These are phyloP conservation scores for Dermatemys mawii DNA, from an alignment of 2,113 vertebrate species.

Conservation along the genomic window DNA sequence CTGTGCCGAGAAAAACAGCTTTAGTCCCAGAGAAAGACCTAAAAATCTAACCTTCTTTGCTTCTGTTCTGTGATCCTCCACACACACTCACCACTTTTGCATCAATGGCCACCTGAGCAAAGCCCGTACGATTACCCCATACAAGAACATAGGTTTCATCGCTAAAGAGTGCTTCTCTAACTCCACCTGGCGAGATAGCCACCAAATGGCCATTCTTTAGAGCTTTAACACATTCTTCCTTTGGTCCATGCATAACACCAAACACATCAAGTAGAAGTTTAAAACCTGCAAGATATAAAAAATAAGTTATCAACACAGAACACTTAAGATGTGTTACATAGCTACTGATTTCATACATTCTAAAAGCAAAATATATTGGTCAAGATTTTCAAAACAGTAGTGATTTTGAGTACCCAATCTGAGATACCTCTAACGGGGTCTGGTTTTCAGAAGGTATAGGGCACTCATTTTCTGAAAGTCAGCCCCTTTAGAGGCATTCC, in stretches of 20 bases:
- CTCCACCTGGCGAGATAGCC: slow-evolving; percentile 92
- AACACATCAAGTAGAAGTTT: slow-evolving; percentile 91
- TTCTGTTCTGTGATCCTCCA: neutral
- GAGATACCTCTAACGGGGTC: neutral
- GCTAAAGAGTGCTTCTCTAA: slow-evolving; percentile 93
- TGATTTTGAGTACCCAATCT: neutral
- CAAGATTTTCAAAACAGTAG: neutral
- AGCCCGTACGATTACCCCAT: slow-evolving; percentile 92
- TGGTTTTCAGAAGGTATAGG: neutral
- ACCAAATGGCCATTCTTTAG: slow-evolving; percentile 86
- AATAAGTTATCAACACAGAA: neutral
- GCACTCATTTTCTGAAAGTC: neutral
- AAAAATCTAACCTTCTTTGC: neutral
- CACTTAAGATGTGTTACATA: neutral
- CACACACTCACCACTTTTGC: slow-evolving; percentile 88
- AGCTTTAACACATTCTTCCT: slow-evolving; percentile 91
- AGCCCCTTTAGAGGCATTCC: too few species aligned
- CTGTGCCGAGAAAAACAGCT: neutral
- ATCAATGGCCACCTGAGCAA: slow-evolving; percentile 97
- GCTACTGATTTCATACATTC: neutral
- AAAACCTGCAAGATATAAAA: slow-evolving; percentile 82
- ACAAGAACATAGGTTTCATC: slow-evolving; percentile 90
- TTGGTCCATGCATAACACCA: slow-evolving; percentile 91
- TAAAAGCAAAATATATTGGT: neutral
- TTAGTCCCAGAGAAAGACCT: neutral